These are phyloP conservation scores for Centrocercus urophasianus DNA, from an alignment of 2,113 vertebrate species.

Conservation along the genomic window DNA sequence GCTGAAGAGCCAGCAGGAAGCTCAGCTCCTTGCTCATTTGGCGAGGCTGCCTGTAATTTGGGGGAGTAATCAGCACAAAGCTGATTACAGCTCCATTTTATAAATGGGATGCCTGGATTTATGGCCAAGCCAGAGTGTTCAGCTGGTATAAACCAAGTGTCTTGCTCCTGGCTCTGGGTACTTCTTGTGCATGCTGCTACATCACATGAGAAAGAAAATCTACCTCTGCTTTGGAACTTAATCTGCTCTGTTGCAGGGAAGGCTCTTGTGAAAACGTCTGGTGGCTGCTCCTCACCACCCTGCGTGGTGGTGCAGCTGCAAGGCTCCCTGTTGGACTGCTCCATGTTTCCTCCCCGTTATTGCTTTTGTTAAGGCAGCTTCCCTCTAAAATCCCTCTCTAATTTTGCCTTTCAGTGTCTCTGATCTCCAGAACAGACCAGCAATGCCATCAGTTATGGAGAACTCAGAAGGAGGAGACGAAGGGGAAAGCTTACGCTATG, in stretches of 20 bases:
- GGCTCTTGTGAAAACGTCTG: neutral
- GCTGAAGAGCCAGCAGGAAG: neutral
- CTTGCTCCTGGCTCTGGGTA: neutral
- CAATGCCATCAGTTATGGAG: conserved; percentile 60
- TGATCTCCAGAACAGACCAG: neutral
- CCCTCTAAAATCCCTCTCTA: neutral
- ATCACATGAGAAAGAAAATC: neutral
- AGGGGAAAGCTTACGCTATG: conserved; percentile 10
- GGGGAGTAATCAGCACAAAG: neutral
- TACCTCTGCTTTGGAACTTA: neutral
- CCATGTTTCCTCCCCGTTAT: neutral
- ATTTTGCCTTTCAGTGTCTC: neutral
- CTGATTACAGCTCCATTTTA: neutral
- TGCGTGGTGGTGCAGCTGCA: neutral
- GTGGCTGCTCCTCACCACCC: neutral
- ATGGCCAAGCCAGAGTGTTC: neutral
- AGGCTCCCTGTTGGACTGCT: neutral
- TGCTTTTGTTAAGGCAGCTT: neutral
- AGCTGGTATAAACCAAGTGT: neutral
- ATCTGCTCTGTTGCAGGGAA: fast-evolving
- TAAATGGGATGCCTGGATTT: neutral
- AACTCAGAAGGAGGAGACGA: conserved; percentile 56
- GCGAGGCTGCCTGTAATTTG: neutral
- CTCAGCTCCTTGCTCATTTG: neutral
- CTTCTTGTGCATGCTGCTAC: neutral